Conservation (phyloP, 1,140 invertebrate species). For the Brachionus koreanus region DNA sequence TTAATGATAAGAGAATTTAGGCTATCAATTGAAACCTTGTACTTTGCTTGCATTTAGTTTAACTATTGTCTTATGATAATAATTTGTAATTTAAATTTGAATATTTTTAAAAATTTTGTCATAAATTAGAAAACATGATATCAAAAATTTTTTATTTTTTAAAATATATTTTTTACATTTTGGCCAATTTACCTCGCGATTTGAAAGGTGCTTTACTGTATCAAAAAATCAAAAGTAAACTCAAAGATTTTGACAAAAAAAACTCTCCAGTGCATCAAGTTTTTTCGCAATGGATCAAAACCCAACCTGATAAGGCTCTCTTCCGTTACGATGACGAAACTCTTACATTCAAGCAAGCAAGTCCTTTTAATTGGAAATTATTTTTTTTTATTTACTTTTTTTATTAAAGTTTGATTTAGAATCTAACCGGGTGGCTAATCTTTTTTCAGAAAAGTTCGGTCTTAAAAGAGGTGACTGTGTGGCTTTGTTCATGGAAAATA, state of each 20-base stretch:
- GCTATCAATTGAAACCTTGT: neutral
- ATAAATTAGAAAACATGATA: neutral
- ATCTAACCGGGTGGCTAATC: slow-evolving; percentile 19
- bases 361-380: neutral
- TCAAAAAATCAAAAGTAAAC: neutral
- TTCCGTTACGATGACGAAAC: neutral
- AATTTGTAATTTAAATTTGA: neutral
- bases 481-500: slow-evolving; percentile 76
- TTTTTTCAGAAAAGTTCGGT: neutral
- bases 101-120: neutral
- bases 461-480: slow-evolving; percentile 68
- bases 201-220: neutral
- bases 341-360: slow-evolving; percentile 7
- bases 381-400: neutral
- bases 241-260: neutral
- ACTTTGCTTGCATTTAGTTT: neutral
- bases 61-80: neutral
- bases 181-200: slow-evolving; percentile 18
- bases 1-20: neutral
- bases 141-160: slow-evolving; percentile 16
- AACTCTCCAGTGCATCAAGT: slow-evolving; percentile 6
- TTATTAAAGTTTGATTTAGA: slow-evolving; percentile 19
- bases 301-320: slow-evolving; percentile 2
- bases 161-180: neutral
- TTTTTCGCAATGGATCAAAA: slow-evolving; percentile 25